A percentile compares a stretch with the other conserved stretches of the same genome.
phyloP scores from a whole-genome alignment of 1,140 invertebrate genomes.

The Centruroides vittatus region DNA sequence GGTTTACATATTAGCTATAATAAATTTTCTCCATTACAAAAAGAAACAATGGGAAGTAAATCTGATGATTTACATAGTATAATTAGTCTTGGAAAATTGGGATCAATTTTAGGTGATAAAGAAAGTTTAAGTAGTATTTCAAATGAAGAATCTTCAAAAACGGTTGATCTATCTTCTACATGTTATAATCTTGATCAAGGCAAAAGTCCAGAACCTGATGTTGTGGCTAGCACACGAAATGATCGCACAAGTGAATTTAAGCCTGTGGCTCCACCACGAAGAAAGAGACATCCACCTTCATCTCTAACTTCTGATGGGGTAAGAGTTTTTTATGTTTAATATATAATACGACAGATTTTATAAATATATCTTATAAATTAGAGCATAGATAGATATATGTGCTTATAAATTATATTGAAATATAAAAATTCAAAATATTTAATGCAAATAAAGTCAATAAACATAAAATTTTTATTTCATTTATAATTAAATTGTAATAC shows the following conservation, averaged over 20 bases:
- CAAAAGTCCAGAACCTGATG: conserved; percentile 55
- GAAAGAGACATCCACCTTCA: conserved; percentile 40
- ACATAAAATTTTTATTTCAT: no score
- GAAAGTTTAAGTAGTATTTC: conserved; percentile 3
- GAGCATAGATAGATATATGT: no score
- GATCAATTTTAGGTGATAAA: conserved; percentile 51
- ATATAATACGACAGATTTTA: no score
- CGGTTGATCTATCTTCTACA: conserved; percentile 5
- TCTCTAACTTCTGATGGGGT: no score
- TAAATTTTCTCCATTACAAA: no score
- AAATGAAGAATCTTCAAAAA: background rate
- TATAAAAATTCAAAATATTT: no score
- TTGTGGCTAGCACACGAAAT: conserved; percentile 81
- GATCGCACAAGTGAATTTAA: conserved; percentile 13
- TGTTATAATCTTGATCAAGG: conserved; percentile 8
- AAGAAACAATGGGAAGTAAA: conserved; percentile 21
- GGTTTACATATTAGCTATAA: conserved; percentile 38
- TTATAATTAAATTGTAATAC: no score
- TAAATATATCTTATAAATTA: no score
- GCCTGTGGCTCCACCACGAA: conserved; percentile 64
- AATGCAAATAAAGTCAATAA: no score
- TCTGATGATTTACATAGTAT: conserved; percentile 67
- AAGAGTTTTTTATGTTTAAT: no score
- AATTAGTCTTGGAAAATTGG: conserved; percentile 63
- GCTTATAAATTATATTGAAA: no score